Conservation (phyloP, 1,140 invertebrate species). For the Plodia interpunctella region DNA sequence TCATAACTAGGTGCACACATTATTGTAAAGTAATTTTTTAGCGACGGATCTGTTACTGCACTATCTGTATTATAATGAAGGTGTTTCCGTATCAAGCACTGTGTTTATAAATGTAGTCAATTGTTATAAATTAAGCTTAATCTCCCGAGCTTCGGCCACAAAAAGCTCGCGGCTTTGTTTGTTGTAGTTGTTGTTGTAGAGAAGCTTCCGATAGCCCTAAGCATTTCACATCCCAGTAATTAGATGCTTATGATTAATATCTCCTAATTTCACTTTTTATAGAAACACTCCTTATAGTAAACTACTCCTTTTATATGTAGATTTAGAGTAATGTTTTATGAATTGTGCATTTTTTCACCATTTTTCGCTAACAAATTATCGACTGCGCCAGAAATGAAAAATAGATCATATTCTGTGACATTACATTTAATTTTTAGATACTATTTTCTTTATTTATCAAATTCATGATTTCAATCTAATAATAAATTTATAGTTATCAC, state of each 20-base stretch:
- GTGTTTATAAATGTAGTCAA: not conserved
- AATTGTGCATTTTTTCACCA: no score
- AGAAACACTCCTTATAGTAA: not conserved
- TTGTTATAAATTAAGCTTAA: constrained; percentile 4
- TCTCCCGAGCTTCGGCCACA: not conserved
- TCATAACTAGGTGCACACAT: no score
- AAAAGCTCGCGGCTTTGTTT: constrained; percentile 2
- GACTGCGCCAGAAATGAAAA: no score
- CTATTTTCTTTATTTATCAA: no score
- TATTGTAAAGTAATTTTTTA: no score
- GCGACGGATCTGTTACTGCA: not conserved
- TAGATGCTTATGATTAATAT: not conserved
- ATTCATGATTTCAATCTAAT: no score
- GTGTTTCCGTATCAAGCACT: not conserved
- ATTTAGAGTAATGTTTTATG: not conserved
- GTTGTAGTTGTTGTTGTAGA: no score
- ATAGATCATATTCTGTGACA: no score
- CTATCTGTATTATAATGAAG: not conserved
- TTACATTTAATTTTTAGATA: no score
- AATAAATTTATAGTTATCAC: no score
- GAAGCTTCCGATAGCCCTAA: not conserved
- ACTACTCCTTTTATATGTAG: not conserved
- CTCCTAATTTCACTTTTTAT: not conserved
- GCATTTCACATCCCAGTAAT: not conserved
- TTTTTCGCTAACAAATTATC: no score